Evolutionary conservation across 2,113 vertebrate genomes (phyloP).

Genomic region (Setophaga coronata): DNA sequence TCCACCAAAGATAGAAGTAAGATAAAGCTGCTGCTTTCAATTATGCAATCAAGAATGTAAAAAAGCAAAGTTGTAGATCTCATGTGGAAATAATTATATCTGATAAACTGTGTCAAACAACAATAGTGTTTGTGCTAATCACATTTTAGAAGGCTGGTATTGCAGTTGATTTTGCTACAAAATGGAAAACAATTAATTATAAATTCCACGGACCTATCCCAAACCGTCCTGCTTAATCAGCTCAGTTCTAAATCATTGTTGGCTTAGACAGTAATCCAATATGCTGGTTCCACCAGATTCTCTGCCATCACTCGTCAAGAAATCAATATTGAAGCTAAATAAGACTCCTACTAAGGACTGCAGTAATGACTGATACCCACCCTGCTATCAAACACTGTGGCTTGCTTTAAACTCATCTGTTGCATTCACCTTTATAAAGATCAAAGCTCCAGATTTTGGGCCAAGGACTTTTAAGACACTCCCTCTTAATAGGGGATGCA

Average conservation of each 20-base stretch:
- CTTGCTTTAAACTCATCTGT: not conserved
- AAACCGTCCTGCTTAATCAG: not conserved
- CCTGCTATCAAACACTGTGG: not conserved
- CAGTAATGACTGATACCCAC: not conserved
- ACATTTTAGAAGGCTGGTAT: not conserved
- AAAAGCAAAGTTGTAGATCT: not conserved
- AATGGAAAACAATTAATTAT: constrained; percentile 1
- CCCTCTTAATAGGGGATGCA: not conserved
- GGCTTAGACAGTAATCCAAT: not conserved
- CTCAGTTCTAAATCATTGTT: not conserved
- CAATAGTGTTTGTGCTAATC: constrained; percentile 38
- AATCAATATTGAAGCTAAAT: not conserved
- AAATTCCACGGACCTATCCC: not conserved
- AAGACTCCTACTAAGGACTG: not conserved
- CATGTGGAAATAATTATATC: constrained; percentile 32
- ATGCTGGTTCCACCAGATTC: not conserved
- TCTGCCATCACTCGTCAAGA: not conserved
- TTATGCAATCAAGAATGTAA: constrained; percentile 34
- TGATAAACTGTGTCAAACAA: constrained; percentile 44
- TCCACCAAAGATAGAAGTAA: not conserved
- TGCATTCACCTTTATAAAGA: not conserved
- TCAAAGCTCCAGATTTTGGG: not conserved
- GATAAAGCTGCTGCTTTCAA: constrained; percentile 61
- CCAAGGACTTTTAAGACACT: not conserved
- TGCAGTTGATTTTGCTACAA: not conserved